Percentiles rank a stretch among this genome's conserved stretches.
These are phyloP conservation scores for Eriosoma lanigerum DNA, from an alignment of 1,140 invertebrate species.

Conservation along the genomic window DNA sequence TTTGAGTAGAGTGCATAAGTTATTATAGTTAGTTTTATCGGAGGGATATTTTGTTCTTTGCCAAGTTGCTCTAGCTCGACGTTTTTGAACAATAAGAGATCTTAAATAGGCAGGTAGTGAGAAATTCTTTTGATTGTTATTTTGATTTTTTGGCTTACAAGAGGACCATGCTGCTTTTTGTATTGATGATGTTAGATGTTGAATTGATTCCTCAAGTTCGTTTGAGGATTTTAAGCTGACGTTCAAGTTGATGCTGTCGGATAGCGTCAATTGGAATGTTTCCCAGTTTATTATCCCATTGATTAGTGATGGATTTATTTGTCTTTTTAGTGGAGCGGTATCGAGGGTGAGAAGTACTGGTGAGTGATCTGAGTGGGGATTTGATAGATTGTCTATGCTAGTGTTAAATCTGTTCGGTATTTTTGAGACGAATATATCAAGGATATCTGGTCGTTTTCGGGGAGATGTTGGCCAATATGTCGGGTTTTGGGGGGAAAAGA, in stretches of 20 bases:
- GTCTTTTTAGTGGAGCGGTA: no score
- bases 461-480: constrained; percentile 31
- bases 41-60: neutral
- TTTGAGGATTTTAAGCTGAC: neutral
- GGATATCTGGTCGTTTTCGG: constrained; percentile 24
- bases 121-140: neutral
- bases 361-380: no score
- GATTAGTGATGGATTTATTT: neutral
- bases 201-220: neutral
- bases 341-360: no score
- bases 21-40: neutral
- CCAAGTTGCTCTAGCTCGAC: neutral
- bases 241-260: neutral
- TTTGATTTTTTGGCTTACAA: neutral
- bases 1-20: neutral
- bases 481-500: neutral
- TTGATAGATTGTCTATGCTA: no score
- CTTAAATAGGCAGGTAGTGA: neutral
- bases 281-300: neutral
- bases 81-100: neutral
- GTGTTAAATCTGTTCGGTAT: neutral
- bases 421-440: constrained; percentile 21
- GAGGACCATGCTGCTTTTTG: neutral
- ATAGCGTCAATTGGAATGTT: neutral
- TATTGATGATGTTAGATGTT: no score